Percentiles rank a stretch among this genome's conserved stretches.
phyloP scores from a whole-genome alignment of 2,797 vertebrate genomes.

The Anomalospiza imberbis region DNA sequence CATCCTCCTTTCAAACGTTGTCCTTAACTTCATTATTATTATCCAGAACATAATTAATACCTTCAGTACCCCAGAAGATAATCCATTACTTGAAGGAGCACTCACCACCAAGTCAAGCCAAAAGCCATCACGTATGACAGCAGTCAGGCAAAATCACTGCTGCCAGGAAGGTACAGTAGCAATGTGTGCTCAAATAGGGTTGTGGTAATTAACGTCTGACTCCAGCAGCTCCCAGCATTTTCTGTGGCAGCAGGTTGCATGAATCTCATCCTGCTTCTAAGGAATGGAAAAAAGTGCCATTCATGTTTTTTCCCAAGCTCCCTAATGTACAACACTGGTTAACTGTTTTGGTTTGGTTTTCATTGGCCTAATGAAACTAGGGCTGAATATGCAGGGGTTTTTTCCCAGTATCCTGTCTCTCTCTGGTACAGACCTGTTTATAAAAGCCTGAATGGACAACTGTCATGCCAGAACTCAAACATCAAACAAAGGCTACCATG shows the following conservation, averaged over 20 bases:
- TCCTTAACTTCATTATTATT: not conserved
- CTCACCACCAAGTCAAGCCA: not conserved
- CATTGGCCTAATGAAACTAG: not conserved
- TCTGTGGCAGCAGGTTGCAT: not conserved
- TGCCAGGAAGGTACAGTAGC: not conserved
- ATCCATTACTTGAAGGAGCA: not conserved
- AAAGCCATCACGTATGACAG: not conserved
- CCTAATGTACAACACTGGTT: not conserved
- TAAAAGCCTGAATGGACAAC: not conserved
- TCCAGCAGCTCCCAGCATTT: not conserved
- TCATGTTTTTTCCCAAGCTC: not conserved
- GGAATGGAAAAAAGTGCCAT: not conserved
- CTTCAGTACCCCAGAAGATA: not conserved
- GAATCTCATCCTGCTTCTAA: not conserved
- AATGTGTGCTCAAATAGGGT: not conserved
- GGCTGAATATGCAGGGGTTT: not conserved
- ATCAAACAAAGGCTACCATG: not conserved
- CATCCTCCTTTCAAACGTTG: not conserved
- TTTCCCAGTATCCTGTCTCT: not conserved
- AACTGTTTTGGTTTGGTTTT: not conserved
- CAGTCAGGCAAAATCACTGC: not conserved
- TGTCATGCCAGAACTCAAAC: not conserved
- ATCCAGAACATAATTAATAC: not conserved
- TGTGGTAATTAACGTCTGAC: not conserved
- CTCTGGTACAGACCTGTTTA: not conserved